Base-by-base conservation (phyloP, 2,797 vertebrate genomes). In the Sebastolobus alascanus region DNA sequence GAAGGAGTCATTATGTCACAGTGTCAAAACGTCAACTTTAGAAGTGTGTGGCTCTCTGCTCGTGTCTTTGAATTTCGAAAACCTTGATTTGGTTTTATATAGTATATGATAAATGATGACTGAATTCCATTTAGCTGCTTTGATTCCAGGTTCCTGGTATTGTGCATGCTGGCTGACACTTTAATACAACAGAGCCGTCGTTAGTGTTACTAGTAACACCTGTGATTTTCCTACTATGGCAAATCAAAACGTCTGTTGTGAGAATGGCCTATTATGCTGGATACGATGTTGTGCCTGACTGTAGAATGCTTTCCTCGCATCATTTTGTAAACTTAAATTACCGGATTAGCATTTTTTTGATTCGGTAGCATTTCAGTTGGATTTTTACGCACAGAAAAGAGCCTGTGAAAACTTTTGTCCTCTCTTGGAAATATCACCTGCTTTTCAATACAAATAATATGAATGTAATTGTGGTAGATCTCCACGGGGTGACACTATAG, bases 401-500 rank as follows among this genome's bases (percentile, higher is more conserved):
- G 6, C 3, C 1, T 29, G n/a, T 38, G 20, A 10, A 38, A n/a
- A 65, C 22, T 65, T 9, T 2, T 27, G 11, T 10, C 16, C 4
- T 14, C 29, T 12, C 22, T 50, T 50, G 5, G 2, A n/a, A 37
- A 61, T 12, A 52, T 8, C 12, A 22, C 8, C 5, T 69, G 14
- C 3, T 27, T 55, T 59, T 13, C 29, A 5, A 37, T 14, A 35
- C 4, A 20, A 25, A 13, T 52, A 1, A n/a, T 38, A 31, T 52
- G 2, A 29, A 9, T 60, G 73, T 7, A 63, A 64, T 56, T 77
- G 6, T 14, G 4, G 12, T 0, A 29, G 2, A 11, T 73, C 10
- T 60, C 79, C 91, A 84, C 82, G 7, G 9, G 84, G 77, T 35
- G 91, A 84, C 84, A 59, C 66, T 80, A 13, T 65, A 87, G 89